These are phyloP conservation scores for Reticulitermes lucifugus DNA, from an alignment of 2,888 invertebrate genomes.

Conservation along the genomic window DNA sequence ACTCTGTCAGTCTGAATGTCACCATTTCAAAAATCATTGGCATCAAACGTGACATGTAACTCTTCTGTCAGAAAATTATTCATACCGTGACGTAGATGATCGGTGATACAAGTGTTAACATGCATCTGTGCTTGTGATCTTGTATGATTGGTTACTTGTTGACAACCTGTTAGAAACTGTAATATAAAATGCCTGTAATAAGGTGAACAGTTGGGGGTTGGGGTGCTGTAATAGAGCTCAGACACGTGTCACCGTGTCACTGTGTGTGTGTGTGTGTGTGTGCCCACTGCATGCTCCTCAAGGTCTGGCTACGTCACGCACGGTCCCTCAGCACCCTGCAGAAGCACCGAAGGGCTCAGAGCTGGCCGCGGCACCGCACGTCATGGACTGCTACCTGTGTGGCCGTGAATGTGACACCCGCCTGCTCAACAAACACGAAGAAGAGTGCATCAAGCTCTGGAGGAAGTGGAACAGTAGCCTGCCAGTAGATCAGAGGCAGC, in stretches of 20 bases:
- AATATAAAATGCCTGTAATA: too few species aligned
- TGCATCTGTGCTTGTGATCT: too few species aligned
- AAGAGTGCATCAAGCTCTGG: constrained; percentile 75
- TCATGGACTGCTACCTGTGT: constrained; percentile 72
- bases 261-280: neutral
- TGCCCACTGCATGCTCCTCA: neutral
- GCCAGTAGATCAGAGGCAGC: constrained; percentile 66
- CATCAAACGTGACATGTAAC: too few species aligned
- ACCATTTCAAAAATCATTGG: too few species aligned
- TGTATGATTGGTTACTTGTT: too few species aligned
- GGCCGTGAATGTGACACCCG: constrained; percentile 73
- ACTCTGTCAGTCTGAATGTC: too few species aligned
- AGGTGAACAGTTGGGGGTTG: too few species aligned
- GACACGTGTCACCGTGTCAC: neutral
- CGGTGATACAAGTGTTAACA: too few species aligned
- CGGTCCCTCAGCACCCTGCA: neutral
- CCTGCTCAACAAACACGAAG: constrained; percentile 74
- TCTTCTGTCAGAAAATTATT: too few species aligned
- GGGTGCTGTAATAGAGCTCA: neutral
- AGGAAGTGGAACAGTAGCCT: constrained; percentile 70
- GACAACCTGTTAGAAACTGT: too few species aligned
- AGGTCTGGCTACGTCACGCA: constrained; percentile 16
- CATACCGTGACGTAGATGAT: too few species aligned
- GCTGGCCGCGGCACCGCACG: constrained; percentile 15
- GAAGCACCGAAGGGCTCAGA: constrained; percentile 20